These are phyloP conservation scores for Muscicapa striata DNA, from an alignment of 2,797 vertebrate species.

Conservation along the genomic window DNA sequence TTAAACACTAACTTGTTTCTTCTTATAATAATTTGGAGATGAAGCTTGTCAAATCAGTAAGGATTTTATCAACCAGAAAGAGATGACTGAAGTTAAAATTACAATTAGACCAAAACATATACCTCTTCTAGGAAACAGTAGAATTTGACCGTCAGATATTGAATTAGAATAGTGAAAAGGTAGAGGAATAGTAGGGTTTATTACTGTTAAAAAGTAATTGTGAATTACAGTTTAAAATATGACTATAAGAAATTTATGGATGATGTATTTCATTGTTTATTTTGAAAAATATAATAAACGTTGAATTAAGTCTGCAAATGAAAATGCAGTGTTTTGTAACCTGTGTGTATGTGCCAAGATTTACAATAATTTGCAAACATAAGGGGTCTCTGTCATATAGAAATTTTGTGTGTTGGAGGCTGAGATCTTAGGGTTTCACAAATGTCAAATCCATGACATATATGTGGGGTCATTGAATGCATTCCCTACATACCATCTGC, in stretches of 20 bases:
- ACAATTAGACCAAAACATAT: background rate
- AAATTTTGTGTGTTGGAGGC: background rate
- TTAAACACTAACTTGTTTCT: conserved; percentile 15
- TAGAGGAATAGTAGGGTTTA: background rate
- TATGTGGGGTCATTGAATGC: background rate
- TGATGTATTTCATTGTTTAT: background rate
- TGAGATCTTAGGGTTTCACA: background rate
- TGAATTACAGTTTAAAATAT: background rate
- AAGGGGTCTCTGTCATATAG: background rate
- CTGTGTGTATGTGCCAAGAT: background rate
- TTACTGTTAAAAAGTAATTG: background rate
- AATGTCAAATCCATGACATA: background rate
- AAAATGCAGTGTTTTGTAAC: background rate
- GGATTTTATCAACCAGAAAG: conserved; percentile 18
- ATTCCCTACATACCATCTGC: background rate
- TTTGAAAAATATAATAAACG: background rate
- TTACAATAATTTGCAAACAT: background rate
- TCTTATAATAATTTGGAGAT: conserved; percentile 37
- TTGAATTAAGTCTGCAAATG: background rate
- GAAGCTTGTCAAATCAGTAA: background rate
- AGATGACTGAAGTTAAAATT: conserved; percentile 7
- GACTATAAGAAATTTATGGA: background rate
- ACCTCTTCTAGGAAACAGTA: background rate
- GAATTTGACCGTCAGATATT: background rate
- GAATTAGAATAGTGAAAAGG: background rate